These are phyloP conservation scores for Rhagonycha lutea DNA, from an alignment of 2,888 invertebrate genomes.

Conservation along the genomic window DNA sequence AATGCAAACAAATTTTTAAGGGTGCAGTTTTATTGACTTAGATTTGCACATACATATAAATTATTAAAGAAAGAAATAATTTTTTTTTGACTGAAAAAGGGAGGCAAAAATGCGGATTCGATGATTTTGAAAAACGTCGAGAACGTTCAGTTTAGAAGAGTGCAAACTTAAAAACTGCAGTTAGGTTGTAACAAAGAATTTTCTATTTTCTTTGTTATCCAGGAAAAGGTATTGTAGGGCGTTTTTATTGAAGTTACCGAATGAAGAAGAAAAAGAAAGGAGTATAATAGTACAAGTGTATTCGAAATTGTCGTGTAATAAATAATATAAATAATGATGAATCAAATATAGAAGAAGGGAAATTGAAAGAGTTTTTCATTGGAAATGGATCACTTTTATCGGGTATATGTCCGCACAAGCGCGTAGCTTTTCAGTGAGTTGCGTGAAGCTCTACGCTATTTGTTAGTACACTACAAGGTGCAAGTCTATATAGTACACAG, in stretches of 20 bases:
- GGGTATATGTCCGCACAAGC: constrained; percentile 26
- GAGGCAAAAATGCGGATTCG: too few species aligned
- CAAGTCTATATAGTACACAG: constrained; percentile 29
- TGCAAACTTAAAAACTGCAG: neutral
- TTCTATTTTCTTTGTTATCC: neutral
- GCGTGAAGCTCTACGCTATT: constrained; percentile 24
- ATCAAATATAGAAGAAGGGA: neutral
- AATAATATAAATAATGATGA: neutral
- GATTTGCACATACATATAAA: too few species aligned
- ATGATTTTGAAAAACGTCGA: too few species aligned
- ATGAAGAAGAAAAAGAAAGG: neutral
- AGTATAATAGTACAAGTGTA: neutral
- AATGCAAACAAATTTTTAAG: neutral
- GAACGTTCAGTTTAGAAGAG: too few species aligned
- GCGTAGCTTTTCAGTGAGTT: constrained; percentile 24
- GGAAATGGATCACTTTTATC: constrained; percentile 18
- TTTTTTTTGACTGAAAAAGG: too few species aligned
- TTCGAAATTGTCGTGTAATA: neutral
- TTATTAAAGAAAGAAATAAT: too few species aligned
- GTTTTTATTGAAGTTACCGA: neutral
- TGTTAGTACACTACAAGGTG: constrained; percentile 34
- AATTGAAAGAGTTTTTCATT: neutral
- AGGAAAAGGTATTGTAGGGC: neutral
- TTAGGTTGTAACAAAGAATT: neutral
- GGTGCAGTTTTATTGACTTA: neutral